These are phyloP conservation scores for Atopsyche davidsoni DNA, from an alignment of 1,140 invertebrate species.

Conservation along the genomic window DNA sequence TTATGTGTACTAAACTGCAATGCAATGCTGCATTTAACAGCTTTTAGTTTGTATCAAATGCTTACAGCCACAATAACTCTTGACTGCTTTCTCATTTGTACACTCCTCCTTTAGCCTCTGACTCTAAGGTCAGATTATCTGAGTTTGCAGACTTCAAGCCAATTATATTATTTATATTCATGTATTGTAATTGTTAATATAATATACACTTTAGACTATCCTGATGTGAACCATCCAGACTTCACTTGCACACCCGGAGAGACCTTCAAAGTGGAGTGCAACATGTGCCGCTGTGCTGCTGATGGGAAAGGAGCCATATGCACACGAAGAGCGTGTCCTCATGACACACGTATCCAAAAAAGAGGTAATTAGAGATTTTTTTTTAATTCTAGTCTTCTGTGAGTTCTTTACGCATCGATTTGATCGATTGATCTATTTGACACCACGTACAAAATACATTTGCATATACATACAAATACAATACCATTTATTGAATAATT, in stretches of 20 bases:
- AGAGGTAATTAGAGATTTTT: conserved; percentile 30
- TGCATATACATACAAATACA: conserved; percentile 24
- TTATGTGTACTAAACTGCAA: too few relatives aligned
- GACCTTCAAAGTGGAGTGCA: conserved; percentile 44
- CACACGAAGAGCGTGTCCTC: conserved; percentile 36
- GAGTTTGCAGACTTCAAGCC: too few relatives aligned
- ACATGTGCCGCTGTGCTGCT: conserved; percentile 47
- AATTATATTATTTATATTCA: too few relatives aligned
- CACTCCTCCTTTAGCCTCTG: too few relatives aligned
- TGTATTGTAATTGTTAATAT: too few relatives aligned
- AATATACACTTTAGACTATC: too few relatives aligned
- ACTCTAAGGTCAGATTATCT: too few relatives aligned
- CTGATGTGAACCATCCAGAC: conserved; percentile 27
- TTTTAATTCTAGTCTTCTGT: conserved; percentile 34
- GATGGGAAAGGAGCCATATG: conserved; percentile 45
- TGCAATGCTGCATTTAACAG: too few relatives aligned
- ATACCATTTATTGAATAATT: too few relatives aligned
- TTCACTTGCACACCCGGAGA: conserved; percentile 39
- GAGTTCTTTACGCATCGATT: conserved; percentile 37
- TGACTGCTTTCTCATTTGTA: too few relatives aligned
- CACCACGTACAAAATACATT: conserved; percentile 35
- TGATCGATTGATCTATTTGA: conserved; percentile 41
- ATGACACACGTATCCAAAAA: conserved; percentile 8
- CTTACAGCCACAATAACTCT: too few relatives aligned
- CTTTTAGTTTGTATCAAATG: too few relatives aligned